Conservation (phyloP, 2,888 invertebrate species). For the Macrophya annulata region DNA sequence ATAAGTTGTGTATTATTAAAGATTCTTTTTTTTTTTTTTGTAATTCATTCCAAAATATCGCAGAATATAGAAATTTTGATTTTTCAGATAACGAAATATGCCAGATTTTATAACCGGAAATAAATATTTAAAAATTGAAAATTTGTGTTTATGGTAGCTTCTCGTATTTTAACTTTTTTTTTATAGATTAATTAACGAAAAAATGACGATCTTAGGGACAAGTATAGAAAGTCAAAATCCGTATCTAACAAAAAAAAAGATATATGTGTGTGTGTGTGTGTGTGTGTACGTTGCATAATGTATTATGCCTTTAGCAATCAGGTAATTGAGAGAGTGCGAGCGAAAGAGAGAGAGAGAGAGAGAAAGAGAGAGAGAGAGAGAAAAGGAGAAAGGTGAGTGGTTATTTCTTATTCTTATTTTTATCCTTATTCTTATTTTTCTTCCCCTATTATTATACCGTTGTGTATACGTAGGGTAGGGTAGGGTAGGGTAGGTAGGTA, state of each 20-base stretch:
- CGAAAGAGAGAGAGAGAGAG: neutral
- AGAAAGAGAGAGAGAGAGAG: neutral
- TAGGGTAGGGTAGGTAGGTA: too few species aligned
- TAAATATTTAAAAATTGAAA: neutral
- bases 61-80: too few species aligned
- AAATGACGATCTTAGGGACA: too few species aligned
- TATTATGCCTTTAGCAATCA: slow-evolving; percentile 23
- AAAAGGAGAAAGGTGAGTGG: neutral
- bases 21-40: too few species aligned
- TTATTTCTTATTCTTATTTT: neutral
- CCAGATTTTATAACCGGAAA: too few species aligned
- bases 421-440: neutral
- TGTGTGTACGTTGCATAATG: neutral
- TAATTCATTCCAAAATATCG: too few species aligned
- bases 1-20: too few species aligned
- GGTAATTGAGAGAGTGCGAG: slow-evolving; percentile 31
- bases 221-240: too few species aligned
- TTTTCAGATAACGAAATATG: too few species aligned
- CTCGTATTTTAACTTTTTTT: too few species aligned
- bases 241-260: too few species aligned
- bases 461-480: neutral
- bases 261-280: neutral
- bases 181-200: too few species aligned
- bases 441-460: neutral
- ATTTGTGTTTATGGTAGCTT: neutral